These are phyloP conservation scores for Melinaea marsaeus DNA, from an alignment of 2,888 invertebrate species.

Conservation along the genomic window DNA sequence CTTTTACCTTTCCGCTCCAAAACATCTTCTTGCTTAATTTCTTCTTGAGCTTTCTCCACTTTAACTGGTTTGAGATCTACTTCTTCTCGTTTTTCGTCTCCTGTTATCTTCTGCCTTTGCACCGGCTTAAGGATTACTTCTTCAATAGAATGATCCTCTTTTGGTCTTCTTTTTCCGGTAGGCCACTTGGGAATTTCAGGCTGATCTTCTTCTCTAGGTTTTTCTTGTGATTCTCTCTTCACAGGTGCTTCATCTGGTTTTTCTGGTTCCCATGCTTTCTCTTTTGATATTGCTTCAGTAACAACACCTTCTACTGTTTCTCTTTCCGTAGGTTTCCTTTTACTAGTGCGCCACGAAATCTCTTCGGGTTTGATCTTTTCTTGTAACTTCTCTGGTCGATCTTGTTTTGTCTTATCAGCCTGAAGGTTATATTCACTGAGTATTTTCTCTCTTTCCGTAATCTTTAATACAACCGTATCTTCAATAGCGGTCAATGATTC, in stretches of 20 bases:
- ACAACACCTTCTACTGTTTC: constrained; percentile 52
- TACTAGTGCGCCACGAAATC: constrained; percentile 50
- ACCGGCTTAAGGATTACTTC: constrained; percentile 62
- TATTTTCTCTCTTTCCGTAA: constrained; percentile 42
- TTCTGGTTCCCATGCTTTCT: constrained; percentile 50
- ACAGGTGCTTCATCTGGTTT: constrained; percentile 46
- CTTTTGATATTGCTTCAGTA: constrained; percentile 61
- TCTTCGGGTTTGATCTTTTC: constrained; percentile 52
- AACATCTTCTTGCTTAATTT: constrained; percentile 45
- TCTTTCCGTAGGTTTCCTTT: constrained; percentile 44
- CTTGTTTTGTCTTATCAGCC: constrained; percentile 45
- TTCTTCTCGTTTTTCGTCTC: constrained; percentile 49
- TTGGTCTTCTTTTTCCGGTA: constrained; percentile 42
- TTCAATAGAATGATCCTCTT: constrained; percentile 50
- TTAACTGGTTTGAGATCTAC: constrained; percentile 53
- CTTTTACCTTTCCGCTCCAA: constrained; percentile 45
- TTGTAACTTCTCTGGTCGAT: constrained; percentile 49
- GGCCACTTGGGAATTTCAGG: constrained; percentile 49
- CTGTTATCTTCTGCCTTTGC: constrained; percentile 45
- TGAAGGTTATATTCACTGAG: constrained; percentile 45
- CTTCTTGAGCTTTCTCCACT: constrained; percentile 39
- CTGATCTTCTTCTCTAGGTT: constrained; percentile 35
- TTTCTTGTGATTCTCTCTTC: constrained; percentile 17
- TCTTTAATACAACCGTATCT: constrained; percentile 73
- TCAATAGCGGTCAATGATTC: constrained; percentile 78